Base-by-base conservation (phyloP, 2,113 vertebrate genomes). In the Pseudorhombus dupliciocellatus region DNA sequence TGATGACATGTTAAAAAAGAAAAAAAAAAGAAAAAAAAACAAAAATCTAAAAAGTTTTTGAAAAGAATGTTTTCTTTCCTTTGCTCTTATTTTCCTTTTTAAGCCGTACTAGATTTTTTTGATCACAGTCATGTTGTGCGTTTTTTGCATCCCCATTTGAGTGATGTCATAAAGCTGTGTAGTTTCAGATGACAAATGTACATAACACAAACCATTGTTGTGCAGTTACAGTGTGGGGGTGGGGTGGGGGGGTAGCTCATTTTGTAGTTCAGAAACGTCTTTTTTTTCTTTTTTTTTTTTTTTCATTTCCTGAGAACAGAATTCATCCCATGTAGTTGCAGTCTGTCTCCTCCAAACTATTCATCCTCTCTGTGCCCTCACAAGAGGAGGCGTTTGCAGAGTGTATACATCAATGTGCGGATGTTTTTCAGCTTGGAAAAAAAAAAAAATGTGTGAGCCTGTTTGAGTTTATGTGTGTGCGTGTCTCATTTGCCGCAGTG, bases 171-270 rank as follows among this genome's bases (percentile, higher is more conserved):
- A 40, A 61, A 75, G 70, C 75, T 89, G 70, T 92, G 90, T 85
- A 87, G 86, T 92, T 90, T 89, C 88, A 83, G 84, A 87, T 86
- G 90, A 85, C 90, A 94, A 88, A 85, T 92, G 91, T 93, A 90
- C 90, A 94, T 92, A 89, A 91, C 92, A 93, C 77, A 73, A 87
- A 80, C 77, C 81, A 78, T 85, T 85, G 78, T 87, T 75, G 78
- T 87, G 81, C 81, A 63, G 76, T 89, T 79, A 65, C 62, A 75
- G 87, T 74, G n/a, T n/a, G n/a, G n/a, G n/a, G n/a, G n/a, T n/a
- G n/a, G n/a, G n/a, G n/a, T n/a, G n/a, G n/a, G 65, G 72, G 82
- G 73, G 52, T 74, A 40, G 28, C 83, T 65, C 84, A 84, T 85
- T 84, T 82, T 89, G 79, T 86, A 80, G 70, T 79, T 84, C 52